Base-by-base conservation (phyloP, 2,113 vertebrate genomes). In the Brevimyrus niger region DNA sequence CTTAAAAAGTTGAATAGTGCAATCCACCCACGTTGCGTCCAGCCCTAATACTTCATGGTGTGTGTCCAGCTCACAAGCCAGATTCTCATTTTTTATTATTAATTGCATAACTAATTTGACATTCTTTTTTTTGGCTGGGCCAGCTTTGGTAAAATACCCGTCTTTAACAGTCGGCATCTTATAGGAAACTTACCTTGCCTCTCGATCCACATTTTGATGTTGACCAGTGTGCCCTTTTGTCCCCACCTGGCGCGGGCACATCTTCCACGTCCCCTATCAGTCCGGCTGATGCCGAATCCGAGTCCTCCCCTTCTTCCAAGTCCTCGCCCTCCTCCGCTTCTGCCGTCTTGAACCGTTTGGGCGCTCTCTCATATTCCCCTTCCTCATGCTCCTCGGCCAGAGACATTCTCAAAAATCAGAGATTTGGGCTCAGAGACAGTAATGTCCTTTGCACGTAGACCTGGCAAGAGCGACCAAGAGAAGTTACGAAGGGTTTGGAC, bases 281-380 rank as follows among this genome's bases (percentile, higher is more conserved):
- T 10, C 53, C 86, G 31, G 55, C 85, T 50, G 90, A 89, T 50
- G 80, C 90, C 35, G 89, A 76, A n/a, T 89, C 90, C 3, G 87
- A 89, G 46, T 91, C 91, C 90, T 92, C 92, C 91, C 91, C 92
- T 92, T 91, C 95, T 91, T 94, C 93, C 61, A 91, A 93, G 9
- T 92, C 89, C 44, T 89, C 96, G 44, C 95, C 95, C 44, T 96
- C 96, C 93, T 96, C 95, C 51, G 95, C 91, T 4, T 88, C 91
- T 44, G 35, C 88, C 44, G 92, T 90, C 93, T 96, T 96, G 73
- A 96, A 93, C 89, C 96, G 94, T 92, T 96, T 96, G 92, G 96
- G 94, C 93, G 96, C 96, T 93, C 95, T 96, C 94, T 96, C 94
- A 91, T 96, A 96, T 9, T 95, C 95, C 90, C 96, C 95, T 9